phyloP scores from a whole-genome alignment of 2,888 invertebrate species.

The Schizaphis graminum region DNA sequence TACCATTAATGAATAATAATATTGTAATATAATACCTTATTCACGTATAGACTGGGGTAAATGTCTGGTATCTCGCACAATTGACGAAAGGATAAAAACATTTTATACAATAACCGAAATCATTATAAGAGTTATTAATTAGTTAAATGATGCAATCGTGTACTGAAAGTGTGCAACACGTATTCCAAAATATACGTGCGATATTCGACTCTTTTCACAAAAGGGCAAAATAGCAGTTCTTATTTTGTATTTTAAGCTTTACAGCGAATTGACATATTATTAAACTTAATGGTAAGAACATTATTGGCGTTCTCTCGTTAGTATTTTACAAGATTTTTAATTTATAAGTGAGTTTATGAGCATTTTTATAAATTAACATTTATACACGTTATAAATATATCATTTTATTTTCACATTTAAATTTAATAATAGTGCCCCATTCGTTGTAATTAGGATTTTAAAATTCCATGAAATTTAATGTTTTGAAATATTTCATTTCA shows the following conservation, averaged over 20 bases:
- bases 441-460: background rate
- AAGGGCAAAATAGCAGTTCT: background rate
- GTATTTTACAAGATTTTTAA: background rate
- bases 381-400: background rate
- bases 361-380: background rate
- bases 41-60: background rate
- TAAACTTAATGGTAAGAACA: background rate
- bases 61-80: background rate
- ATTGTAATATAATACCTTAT: background rate
- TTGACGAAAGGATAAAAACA: background rate
- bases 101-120: background rate
- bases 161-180: background rate
- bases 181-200: background rate
- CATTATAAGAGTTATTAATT: background rate
- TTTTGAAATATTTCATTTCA: too few relatives aligned
- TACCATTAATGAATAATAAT: background rate
- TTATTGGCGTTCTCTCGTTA: background rate
- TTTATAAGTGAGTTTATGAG: background rate
- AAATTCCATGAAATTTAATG: too few relatives aligned
- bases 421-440: background rate
- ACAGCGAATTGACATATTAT: background rate
- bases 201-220: background rate
- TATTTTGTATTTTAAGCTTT: background rate
- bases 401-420: background rate
- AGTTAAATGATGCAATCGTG: background rate